phyloP scores from a whole-genome alignment of 35 echinoderm and acorn worm genomes.

The Chiridota heheva region DNA sequence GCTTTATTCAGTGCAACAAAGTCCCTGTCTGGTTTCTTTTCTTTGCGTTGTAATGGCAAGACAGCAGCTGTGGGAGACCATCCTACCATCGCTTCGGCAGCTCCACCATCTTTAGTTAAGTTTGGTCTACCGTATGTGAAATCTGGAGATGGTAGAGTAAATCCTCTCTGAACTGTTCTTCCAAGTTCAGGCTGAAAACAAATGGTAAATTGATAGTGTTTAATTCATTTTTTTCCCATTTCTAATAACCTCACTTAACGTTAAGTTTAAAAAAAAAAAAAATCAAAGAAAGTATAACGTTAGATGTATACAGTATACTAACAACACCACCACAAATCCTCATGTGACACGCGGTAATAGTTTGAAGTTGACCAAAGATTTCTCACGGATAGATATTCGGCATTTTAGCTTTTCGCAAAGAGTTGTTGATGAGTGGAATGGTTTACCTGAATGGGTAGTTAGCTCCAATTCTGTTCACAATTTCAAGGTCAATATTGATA shows the following conservation, averaged over 20 bases:
- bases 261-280: neutral
- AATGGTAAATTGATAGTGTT: conserved; percentile 17
- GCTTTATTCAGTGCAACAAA: conserved; percentile 98
- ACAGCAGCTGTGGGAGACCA: conserved; percentile 55
- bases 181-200: conserved; percentile 84
- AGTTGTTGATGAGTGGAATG: no score
- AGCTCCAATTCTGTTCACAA: no score
- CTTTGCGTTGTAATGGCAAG: conserved; percentile 43
- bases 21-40: conserved; percentile 89
- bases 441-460: no score
- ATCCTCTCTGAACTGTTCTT: conserved; percentile 75
- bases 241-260: no score
- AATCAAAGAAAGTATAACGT: neutral
- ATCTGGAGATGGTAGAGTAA: conserved; percentile 70
- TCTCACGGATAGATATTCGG: no score
- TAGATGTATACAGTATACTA: neutral
- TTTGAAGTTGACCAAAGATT: neutral
- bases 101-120: conserved; percentile 82
- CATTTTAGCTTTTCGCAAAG: no score
- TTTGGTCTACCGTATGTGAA: conserved; percentile 94
- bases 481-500: no score
- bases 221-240: no score
- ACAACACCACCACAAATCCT: neutral
- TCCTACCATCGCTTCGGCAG: conserved; percentile 77
- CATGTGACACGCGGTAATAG: neutral